Evolutionary conservation across 1,140 invertebrate genomes (phyloP), one percentile per base, ranked within the genome.

Genomic region (Drosophila punjabiensis): DNA sequence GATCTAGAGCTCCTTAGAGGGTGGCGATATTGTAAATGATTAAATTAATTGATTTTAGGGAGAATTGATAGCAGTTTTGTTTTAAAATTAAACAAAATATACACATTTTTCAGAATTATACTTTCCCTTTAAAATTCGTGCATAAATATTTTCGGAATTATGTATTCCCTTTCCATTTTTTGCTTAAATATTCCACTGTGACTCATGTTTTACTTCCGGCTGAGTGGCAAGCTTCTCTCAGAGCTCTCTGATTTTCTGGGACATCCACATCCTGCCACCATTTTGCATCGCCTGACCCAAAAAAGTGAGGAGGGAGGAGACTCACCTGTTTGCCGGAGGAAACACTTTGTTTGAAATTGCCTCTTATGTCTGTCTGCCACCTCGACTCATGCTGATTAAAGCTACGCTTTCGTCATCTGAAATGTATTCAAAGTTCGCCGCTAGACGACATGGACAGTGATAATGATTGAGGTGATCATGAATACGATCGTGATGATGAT

Each of bases 331-430:
- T 16, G 13, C 37, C 45, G 13, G 50, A 41, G 73, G 61, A 86
- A 86, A 55, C 78, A 79, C 62, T 86, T 76, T 76, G 79, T 62
- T 52, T 48, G 63, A 67, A 82, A 87, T 79, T 66, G 68, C 37
- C 76, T 47, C 41, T 67, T 59, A n/a, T 76, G 48, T 62, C 47
- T 61, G 53, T 39, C 55, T 58, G 55, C 35, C 55, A 39, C 10
- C 64, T 45, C 37, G 14, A 35, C 58, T 39, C 16, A 24, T 11
- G 65, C 60, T 56, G 37, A 70, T 73, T 60, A 53, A 53, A 58
- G 18, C 62, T 39, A 11, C 63, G 64, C 55, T 85, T 82, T 82
- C 80, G 84, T 86, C 83, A 87, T 82, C 60, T 53, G 52, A 55
- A 52, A 39, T 62, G 28, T 56, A 59, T 81, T 62, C 33, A 65